A percentile compares a stretch with the other conserved stretches of the same genome.
phyloP scores from a whole-genome alignment of 1,140 invertebrate species.

The Pogonus chalceus region DNA sequence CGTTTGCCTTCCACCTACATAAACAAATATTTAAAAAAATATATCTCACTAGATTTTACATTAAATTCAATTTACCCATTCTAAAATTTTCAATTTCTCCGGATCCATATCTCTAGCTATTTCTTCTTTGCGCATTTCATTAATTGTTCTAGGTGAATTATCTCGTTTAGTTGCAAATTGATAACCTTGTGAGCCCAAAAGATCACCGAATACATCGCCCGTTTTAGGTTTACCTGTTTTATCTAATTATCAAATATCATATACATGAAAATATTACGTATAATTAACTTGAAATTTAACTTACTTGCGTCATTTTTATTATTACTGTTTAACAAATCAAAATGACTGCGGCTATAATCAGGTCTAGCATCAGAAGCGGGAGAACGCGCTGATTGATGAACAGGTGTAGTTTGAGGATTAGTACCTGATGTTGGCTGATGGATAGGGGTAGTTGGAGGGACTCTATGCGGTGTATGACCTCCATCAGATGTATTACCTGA shows the following conservation, averaged over 20 bases:
- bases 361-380: conserved; percentile 30
- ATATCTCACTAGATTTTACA: background rate
- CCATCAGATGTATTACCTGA: conserved; percentile 16
- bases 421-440: conserved; percentile 35
- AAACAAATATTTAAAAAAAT: conserved; percentile 10
- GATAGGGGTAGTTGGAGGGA: conserved; percentile 34
- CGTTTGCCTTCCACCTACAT: conserved; percentile 88
- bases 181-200: conserved; percentile 81
- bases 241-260: conserved; percentile 17
- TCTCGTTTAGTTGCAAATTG: conserved; percentile 68
- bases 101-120: conserved; percentile 83
- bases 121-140: conserved; percentile 84
- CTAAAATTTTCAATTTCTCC: conserved; percentile 73
- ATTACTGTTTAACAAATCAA: conserved; percentile 43
- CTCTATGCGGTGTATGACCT: conserved; percentile 32
- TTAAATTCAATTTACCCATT: conserved; percentile 46
- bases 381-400: conserved; percentile 26
- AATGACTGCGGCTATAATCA: conserved; percentile 56
- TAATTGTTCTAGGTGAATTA: conserved; percentile 76
- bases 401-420: conserved; percentile 36
- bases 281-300: background rate
- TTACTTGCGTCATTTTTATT: conserved; percentile 8
- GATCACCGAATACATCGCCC: conserved; percentile 79
- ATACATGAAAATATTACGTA: background rate
- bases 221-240: conserved; percentile 36